Percentiles rank a stretch among this genome's conserved stretches.
phyloP scores from a whole-genome alignment of 2,888 invertebrate species.

The Nasonia oneida region DNA sequence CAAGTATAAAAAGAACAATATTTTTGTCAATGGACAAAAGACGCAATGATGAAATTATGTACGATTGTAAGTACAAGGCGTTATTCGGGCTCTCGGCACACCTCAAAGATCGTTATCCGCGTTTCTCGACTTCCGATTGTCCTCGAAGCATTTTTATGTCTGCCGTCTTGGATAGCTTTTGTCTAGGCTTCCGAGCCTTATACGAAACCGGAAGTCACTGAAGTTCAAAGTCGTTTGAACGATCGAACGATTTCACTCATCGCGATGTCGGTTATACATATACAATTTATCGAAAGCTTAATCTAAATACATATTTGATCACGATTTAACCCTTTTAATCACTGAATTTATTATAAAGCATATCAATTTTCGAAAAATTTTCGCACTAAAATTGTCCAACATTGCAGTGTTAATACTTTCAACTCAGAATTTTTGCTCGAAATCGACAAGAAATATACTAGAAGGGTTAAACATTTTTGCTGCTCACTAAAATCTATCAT shows the following conservation, averaged over 20 bases:
- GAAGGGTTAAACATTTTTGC: slow-evolving; percentile 31
- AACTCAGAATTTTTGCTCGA: neutral
- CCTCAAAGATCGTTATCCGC: neutral
- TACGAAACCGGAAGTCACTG: slow-evolving; percentile 24
- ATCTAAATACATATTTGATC: slow-evolving; percentile 41
- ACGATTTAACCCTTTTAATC: slow-evolving; percentile 40
- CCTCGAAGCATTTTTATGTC: neutral
- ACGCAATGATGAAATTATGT: slow-evolving; percentile 14
- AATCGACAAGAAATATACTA: neutral
- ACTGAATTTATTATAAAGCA: neutral
- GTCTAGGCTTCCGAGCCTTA: neutral
- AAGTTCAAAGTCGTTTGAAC: slow-evolving; percentile 30
- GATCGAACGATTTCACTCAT: neutral
- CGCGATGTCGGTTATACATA: neutral
- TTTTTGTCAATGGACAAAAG: slow-evolving; percentile 40
- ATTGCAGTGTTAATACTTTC: neutral
- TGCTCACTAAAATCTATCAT: slow-evolving; percentile 25
- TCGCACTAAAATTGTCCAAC: neutral
- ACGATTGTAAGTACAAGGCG: neutral
- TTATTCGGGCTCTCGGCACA: neutral
- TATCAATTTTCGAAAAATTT: neutral
- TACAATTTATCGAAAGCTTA: slow-evolving; percentile 4
- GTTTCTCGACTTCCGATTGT: neutral
- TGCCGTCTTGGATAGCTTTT: neutral
- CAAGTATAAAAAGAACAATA: slow-evolving; percentile 6